Conservation (phyloP, 2,888 invertebrate species). For the Drosophila rellima region DNA sequence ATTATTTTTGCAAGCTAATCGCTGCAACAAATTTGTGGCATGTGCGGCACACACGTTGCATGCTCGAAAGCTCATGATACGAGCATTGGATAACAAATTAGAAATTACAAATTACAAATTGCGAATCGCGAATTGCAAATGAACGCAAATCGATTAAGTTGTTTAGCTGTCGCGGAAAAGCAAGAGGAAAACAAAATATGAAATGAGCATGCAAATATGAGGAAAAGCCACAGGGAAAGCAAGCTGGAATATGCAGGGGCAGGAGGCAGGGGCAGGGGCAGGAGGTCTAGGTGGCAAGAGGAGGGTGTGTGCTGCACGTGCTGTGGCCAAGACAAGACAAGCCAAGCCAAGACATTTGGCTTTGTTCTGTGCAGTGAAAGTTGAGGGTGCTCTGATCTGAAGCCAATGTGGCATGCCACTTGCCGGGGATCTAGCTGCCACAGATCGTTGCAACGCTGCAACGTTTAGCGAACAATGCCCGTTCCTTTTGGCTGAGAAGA, state of each 20-base stretch:
- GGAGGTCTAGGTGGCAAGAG: too few relatives aligned
- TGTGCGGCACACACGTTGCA: slow-evolving; percentile 48
- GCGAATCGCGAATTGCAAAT: slow-evolving; percentile 55
- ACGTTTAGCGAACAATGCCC: slow-evolving; percentile 67
- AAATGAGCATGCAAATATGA: slow-evolving; percentile 75
- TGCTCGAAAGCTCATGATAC: slow-evolving; percentile 21
- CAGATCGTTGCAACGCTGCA: slow-evolving; percentile 44
- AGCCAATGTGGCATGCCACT: slow-evolving; percentile 47
- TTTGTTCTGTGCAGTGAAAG: slow-evolving; percentile 72
- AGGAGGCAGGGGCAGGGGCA: not conserved
- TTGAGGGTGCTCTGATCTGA: slow-evolving; percentile 21
- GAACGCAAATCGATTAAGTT: slow-evolving; percentile 80
- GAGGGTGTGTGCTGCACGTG: slow-evolving; percentile 60
- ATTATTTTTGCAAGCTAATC: slow-evolving; percentile 62
- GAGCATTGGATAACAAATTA: slow-evolving; percentile 72
- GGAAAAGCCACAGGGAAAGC: not conserved
- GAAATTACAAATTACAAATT: slow-evolving; percentile 67
- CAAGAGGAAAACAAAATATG: slow-evolving; percentile 56
- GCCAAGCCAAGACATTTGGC: slow-evolving; percentile 35
- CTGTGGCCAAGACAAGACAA: slow-evolving; percentile 50
- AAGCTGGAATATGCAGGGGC: not conserved
- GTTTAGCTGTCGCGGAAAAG: slow-evolving; percentile 39
- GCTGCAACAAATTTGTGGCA: slow-evolving; percentile 78
- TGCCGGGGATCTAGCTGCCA: slow-evolving; percentile 17
- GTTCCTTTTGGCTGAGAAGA: slow-evolving; percentile 32